phyloP scores from a whole-genome alignment of 2,888 invertebrate genomes.

The Euclidia mi region DNA sequence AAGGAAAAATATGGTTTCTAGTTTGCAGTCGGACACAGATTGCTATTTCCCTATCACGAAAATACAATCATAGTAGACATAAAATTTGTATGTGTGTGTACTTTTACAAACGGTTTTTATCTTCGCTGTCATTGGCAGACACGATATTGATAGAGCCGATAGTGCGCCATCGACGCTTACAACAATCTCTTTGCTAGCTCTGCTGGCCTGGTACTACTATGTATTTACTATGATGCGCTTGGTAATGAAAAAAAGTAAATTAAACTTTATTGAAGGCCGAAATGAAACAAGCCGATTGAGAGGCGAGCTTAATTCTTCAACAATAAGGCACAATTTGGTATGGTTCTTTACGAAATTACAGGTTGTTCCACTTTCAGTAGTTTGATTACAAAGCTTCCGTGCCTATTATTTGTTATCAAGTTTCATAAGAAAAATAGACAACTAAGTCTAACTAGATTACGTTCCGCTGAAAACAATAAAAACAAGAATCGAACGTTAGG shows the following conservation, averaged over 20 bases:
- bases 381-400: conserved; percentile 38
- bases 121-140: conserved; percentile 60
- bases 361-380: conserved; percentile 62
- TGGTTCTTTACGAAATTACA: conserved; percentile 53
- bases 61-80: conserved; percentile 35
- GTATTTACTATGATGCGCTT: conserved; percentile 85
- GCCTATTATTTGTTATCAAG: conserved; percentile 37
- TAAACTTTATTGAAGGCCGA: conserved; percentile 64
- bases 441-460: conserved; percentile 16
- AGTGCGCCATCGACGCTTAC: conserved; percentile 58
- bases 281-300: conserved; percentile 24
- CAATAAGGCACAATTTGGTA: conserved; percentile 40
- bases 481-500: conserved; percentile 41
- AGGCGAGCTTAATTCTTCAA: conserved; percentile 32
- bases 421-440: conserved; percentile 33
- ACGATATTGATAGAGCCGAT: conserved; percentile 57
- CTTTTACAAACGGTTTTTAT: conserved; percentile 48
- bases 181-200: conserved; percentile 69
- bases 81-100: conserved; percentile 25
- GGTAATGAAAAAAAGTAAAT: conserved; percentile 81
- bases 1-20: conserved; percentile 22
- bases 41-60: conserved; percentile 27
- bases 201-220: conserved; percentile 85
- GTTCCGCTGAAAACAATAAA: conserved; percentile 44
- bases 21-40: conserved; percentile 19